Evolutionary conservation across 1,140 invertebrate genomes (phyloP), one percentile per base, ranked within the genome.

Genomic region (Pygmarrhopalites habei): DNA sequence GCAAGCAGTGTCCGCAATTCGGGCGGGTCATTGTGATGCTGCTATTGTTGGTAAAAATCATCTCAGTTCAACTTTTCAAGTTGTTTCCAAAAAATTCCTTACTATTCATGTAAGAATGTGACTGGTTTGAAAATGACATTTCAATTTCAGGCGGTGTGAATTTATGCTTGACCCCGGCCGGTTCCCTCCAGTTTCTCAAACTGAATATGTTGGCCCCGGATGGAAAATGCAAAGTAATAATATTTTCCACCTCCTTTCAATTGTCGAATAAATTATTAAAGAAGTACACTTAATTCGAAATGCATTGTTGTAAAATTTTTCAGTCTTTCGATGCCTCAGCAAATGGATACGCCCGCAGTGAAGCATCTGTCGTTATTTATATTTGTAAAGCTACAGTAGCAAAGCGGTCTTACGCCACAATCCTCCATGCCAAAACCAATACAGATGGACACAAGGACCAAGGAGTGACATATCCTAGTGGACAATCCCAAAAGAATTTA

Each of bases 11-110:
- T 74, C 77, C 5, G 86, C 89, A 17, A 93, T 98, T 49, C 80
- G 85, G 43, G 79, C 80, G 23, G 91, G 90, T 1, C 84, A 89
- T 72, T 95, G 92, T 76, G 93, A 98, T 72, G 82, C 89, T 10
- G 94, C 94, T 1, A 82, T 98, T 57, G 90, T 98, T 5, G 92
- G 86, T 28, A n/a, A n/a, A n/a, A n/a, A n/a, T n/a, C n/a, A n/a
- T n/a, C n/a, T n/a, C n/a, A n/a, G n/a, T n/a, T n/a, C n/a, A n/a
- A n/a, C n/a, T n/a, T n/a, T n/a, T n/a, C n/a, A n/a, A n/a, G n/a
- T n/a, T n/a, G n/a, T n/a, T n/a, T n/a, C n/a, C n/a, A n/a, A n/a
- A n/a, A n/a, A n/a, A n/a, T n/a, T n/a, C n/a, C n/a, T n/a, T n/a
- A n/a, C n/a, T n/a, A n/a, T n/a, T n/a, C n/a, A n/a, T n/a, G n/a